These are phyloP conservation scores for Athrips mouffetella DNA, from an alignment of 2,888 invertebrate genomes.

Conservation along the genomic window DNA sequence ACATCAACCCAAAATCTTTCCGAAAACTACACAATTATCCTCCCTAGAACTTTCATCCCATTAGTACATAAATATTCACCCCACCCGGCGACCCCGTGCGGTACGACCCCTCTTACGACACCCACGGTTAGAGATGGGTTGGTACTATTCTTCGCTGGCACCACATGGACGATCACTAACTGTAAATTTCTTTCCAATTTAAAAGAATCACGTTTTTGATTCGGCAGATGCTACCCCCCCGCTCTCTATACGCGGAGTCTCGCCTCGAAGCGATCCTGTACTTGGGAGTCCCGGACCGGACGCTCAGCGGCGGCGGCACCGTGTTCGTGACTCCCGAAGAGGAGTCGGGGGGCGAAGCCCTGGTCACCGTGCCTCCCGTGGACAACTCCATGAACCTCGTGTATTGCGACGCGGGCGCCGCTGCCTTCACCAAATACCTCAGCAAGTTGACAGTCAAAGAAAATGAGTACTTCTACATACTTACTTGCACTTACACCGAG, in stretches of 20 bases:
- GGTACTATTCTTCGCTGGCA: too few relatives aligned
- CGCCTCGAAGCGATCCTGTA: conserved; percentile 55
- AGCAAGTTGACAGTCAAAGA: conserved; percentile 45
- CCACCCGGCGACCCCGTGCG: too few relatives aligned
- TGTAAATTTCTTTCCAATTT: background rate
- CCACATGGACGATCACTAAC: too few relatives aligned
- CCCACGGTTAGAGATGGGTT: too few relatives aligned
- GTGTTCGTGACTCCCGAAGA: conserved; percentile 57
- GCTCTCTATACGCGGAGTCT: conserved; percentile 43
- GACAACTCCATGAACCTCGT: conserved; percentile 84
- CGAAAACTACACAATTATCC: too few relatives aligned
- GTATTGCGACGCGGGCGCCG: conserved; percentile 73
- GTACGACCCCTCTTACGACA: too few relatives aligned
- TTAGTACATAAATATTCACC: too few relatives aligned
- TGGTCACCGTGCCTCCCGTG: conserved; percentile 80
- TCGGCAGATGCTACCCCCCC: conserved; percentile 63
- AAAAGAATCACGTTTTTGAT: background rate
- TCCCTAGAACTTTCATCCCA: too few relatives aligned
- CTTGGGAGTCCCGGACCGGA: conserved; percentile 44
- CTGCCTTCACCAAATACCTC: conserved; percentile 67
- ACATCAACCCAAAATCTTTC: too few relatives aligned
- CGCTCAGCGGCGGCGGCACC: conserved; percentile 44
- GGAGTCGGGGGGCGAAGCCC: conserved; percentile 40
- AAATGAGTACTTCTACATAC: conserved; percentile 50
- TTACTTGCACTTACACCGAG: conserved; percentile 58